Base-by-base conservation (phyloP, 2,888 invertebrate species). In the Ormyrus labotus region DNA sequence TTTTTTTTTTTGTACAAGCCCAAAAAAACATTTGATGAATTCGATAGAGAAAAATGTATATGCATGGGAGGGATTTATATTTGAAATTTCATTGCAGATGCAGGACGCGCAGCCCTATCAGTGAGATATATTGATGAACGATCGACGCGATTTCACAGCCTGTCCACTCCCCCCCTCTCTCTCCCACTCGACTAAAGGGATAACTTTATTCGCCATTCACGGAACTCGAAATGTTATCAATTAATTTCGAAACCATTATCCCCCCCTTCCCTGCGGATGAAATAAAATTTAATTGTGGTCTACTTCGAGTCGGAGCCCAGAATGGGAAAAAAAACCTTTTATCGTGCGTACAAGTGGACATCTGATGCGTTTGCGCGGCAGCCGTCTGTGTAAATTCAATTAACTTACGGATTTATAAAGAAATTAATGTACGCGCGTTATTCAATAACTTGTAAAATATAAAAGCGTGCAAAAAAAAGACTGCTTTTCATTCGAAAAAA, bases 191-290 rank as follows among this genome's bases (percentile, higher is more conserved):
- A 4, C 4, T 34, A 34, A 34, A 34, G 34, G 45, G 7, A 53
- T 13, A 70, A 55, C 68, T 64, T 63, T 69, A 47, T 61, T 58
- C 51, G 50, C 60, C 60, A 50, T 47, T 51, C 51, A 72, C 53
- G 78, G 34, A 72, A 72, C 60, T 69, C 45, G 47, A 76, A 76
- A 69, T 58, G 71, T 47, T 65, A 69, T 64, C 74, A 79, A 74
- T 79, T 79, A 74, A 74, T 69, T 74, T 74, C 48, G 13, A 64
- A 63, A 53, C 74, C 64, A 74, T 79, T 79, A 79, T 70, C 34
- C 13, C 72, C 9, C 45, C 13, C 13, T 1, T 3, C 4, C 34
- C 34, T 34, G 34, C 48, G 70, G 19, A 57, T 34, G 34, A 19
- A 48, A 65, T 65, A 51, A 78, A 65, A 78, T 78, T 78, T 78